phyloP scores from a whole-genome alignment of 2,797 vertebrate species.

The Thunnus albacares region DNA sequence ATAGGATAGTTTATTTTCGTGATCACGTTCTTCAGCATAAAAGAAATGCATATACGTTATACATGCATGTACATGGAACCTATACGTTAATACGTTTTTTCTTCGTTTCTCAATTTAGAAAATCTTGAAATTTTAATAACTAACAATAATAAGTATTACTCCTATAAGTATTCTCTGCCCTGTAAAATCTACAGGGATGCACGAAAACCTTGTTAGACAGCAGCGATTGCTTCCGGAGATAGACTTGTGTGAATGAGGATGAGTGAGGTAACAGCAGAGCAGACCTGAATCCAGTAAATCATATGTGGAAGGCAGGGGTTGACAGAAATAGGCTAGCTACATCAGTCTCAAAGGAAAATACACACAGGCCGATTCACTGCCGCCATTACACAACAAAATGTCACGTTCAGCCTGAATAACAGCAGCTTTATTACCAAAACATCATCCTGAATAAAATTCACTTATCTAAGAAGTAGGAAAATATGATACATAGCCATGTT shows the following conservation, averaged over 20 bases:
- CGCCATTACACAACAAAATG: slow-evolving; percentile 53
- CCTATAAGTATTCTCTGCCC: neutral
- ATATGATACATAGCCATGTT: fast-evolving
- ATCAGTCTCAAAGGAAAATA: slow-evolving; percentile 60
- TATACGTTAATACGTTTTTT: neutral
- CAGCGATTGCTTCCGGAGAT: slow-evolving; percentile 30
- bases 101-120: neutral
- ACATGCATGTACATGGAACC: no score
- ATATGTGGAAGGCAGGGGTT: slow-evolving; percentile 48
- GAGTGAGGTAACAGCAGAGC: slow-evolving; percentile 56
- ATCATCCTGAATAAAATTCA: fast-evolving
- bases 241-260: slow-evolving; percentile 9
- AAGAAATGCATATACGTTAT: neutral
- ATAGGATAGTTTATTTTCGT: neutral
- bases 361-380: slow-evolving; percentile 25
- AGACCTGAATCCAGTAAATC: slow-evolving; percentile 49
- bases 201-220: slow-evolving; percentile 22
- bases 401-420: slow-evolving; percentile 26
- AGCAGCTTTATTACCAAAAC: slow-evolving; percentile 42
- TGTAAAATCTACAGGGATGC: neutral
- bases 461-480: neutral
- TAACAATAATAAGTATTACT: neutral
- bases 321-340: slow-evolving; percentile 70
- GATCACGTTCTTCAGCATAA: neutral
- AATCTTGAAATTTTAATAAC: neutral